phyloP scores from a whole-genome alignment of 2,888 invertebrate genomes.

The Melangyna quadrimaculata region DNA sequence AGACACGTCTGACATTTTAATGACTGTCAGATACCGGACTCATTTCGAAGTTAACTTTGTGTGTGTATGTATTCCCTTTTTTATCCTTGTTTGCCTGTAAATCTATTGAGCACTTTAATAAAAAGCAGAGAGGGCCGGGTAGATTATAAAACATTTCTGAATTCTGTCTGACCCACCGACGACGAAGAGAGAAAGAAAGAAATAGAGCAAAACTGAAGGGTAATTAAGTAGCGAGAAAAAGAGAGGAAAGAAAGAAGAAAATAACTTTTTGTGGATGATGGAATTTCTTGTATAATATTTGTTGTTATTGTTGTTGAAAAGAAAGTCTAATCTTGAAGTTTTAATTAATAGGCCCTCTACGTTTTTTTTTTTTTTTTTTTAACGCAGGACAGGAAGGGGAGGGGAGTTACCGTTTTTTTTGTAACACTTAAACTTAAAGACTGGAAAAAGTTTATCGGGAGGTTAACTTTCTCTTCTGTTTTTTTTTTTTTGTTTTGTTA shows the following conservation, averaged over 20 bases:
- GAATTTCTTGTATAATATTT: slow-evolving; percentile 8
- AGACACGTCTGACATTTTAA: slow-evolving; percentile 39
- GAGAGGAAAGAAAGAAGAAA: background rate
- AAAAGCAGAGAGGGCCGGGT: background rate
- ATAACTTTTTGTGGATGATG: slow-evolving; percentile 31
- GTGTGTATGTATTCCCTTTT: background rate
- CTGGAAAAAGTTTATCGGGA: background rate
- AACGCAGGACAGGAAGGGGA: background rate
- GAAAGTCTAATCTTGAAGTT: slow-evolving; percentile 29
- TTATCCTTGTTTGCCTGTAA: background rate
- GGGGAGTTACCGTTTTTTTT: background rate
- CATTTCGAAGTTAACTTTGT: slow-evolving; percentile 33
- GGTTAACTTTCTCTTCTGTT: background rate
- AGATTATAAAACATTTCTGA: slow-evolving; percentile 35
- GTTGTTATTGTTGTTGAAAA: slow-evolving; percentile 1
- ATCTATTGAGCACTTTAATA: slow-evolving; percentile 51
- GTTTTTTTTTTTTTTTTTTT: background rate
- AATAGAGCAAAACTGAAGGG: slow-evolving; percentile 20
- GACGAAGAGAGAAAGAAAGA: background rate
- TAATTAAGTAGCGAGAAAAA: slow-evolving; percentile 17
- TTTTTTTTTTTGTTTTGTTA: too few species aligned
- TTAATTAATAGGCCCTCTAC: slow-evolving; percentile 47
- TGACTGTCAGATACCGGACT: slow-evolving; percentile 57
- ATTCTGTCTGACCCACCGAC: slow-evolving; percentile 40
- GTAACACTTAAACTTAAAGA: background rate